These are phyloP conservation scores for Gymnobelideus leadbeateri DNA, from an alignment of 2,113 vertebrate genomes.

Conservation along the genomic window DNA sequence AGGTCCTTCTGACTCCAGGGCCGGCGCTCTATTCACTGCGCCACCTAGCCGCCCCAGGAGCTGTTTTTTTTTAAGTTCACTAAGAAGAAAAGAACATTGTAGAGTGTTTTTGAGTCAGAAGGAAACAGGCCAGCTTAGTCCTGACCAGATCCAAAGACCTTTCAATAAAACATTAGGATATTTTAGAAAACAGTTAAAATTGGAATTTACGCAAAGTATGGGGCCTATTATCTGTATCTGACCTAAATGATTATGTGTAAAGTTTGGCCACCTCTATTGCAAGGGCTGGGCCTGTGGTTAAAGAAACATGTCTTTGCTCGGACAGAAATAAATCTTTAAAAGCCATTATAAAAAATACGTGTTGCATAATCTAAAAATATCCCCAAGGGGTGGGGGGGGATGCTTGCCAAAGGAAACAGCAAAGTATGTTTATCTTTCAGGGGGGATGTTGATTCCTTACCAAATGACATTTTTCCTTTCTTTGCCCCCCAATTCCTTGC, in stretches of 20 bases:
- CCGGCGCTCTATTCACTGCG: too few relatives aligned
- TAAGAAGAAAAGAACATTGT: constrained; percentile 63
- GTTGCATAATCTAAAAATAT: constrained; percentile 72
- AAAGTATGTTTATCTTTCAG: background rate
- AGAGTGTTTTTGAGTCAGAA: constrained; percentile 63
- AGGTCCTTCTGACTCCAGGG: too few relatives aligned
- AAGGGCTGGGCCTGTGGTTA: constrained; percentile 77
- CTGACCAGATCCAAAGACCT: constrained; percentile 65
- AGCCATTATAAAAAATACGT: constrained; percentile 76
- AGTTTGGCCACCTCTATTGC: constrained; percentile 77
- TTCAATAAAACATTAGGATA: constrained; percentile 65
- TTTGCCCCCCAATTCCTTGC: background rate
- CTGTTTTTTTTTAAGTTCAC: background rate
- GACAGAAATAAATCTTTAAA: constrained; percentile 78
- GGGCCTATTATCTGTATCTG: constrained; percentile 81
- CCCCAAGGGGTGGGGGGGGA: background rate
- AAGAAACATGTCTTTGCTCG: constrained; percentile 79
- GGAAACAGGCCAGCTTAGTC: constrained; percentile 47
- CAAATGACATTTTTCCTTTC: background rate
- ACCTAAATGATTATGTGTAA: constrained; percentile 84
- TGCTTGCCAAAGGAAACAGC: background rate
- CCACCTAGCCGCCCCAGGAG: too few relatives aligned
- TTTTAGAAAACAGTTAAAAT: constrained; percentile 69
- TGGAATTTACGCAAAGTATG: constrained; percentile 70
- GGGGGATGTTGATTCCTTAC: background rate